Conservation (phyloP, 1,140 invertebrate genomes). For the Gerris buenoi region DNA sequence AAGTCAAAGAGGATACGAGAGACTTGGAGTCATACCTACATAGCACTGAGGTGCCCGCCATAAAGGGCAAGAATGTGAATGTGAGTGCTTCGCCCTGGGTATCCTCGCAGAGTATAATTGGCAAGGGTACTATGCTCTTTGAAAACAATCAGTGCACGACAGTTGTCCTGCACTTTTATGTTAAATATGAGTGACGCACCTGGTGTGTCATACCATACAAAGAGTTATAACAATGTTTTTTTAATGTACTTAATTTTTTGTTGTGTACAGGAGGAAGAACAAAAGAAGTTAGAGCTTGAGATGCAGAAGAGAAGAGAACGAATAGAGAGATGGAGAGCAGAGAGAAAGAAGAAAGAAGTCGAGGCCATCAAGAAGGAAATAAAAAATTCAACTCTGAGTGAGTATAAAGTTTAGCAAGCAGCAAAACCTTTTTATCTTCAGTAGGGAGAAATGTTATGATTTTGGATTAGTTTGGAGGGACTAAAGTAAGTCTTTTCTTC, state of each 20-base stretch:
- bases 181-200: conserved; percentile 7
- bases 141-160: conserved; percentile 13
- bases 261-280: conserved; percentile 56
- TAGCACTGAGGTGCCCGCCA: too few relatives aligned
- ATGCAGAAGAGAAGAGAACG: conserved; percentile 91
- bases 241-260: conserved; percentile 24
- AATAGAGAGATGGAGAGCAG: conserved; percentile 81
- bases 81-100: too few relatives aligned
- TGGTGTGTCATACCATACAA: conserved; percentile 9
- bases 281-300: conserved; percentile 78
- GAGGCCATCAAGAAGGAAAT: conserved; percentile 61
- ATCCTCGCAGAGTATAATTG: conserved; percentile 4
- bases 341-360: conserved; percentile 72
- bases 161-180: conserved; percentile 4
- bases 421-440: too few relatives aligned
- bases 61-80: too few relatives aligned
- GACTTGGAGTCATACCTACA: too few relatives aligned
- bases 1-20: too few relatives aligned
- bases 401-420: too few relatives aligned
- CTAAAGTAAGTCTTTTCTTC: too few relatives aligned
- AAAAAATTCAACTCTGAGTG: conserved; percentile 25
- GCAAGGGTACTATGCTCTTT: conserved; percentile 3
- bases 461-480: too few relatives aligned
- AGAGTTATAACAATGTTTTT: conserved; percentile 16
- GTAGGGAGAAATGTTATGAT: too few relatives aligned